Percentiles rank a stretch among this genome's conserved stretches.
These are phyloP conservation scores for Digitonthophagus gazella DNA, from an alignment of 2,888 invertebrate genomes.

Conservation along the genomic window DNA sequence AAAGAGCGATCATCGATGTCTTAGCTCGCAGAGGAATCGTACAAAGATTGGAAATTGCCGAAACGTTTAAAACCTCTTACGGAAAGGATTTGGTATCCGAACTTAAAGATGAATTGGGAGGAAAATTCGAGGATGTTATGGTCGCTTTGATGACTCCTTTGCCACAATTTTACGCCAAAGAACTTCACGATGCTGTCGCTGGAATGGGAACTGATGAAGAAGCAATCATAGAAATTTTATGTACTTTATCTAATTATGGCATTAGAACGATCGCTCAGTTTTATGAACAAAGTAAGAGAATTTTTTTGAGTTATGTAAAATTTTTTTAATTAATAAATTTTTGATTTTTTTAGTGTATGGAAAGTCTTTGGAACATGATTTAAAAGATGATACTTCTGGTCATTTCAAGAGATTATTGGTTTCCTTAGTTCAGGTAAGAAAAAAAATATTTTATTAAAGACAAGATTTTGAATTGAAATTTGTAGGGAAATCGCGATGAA, in stretches of 20 bases:
- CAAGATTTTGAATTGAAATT: constrained; percentile 5
- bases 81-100: constrained; percentile 81
- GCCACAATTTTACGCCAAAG: constrained; percentile 88
- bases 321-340: background rate
- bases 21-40: constrained; percentile 84
- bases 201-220: constrained; percentile 88
- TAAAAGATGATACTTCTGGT: constrained; percentile 93
- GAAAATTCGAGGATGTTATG: constrained; percentile 86
- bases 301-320: background rate
- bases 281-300: constrained; percentile 72
- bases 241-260: constrained; percentile 87
- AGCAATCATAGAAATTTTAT: constrained; percentile 88
- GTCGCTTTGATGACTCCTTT: constrained; percentile 88
- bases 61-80: constrained; percentile 87
- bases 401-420: constrained; percentile 90
- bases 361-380: constrained; percentile 77
- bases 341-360: constrained; percentile 67
- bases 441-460: constrained; percentile 3
- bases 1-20: constrained; percentile 87
- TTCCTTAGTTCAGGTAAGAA: constrained; percentile 67
- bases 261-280: constrained; percentile 81
- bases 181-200: constrained; percentile 81
- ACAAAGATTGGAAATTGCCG: constrained; percentile 87
- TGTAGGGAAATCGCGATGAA: constrained; percentile 81
- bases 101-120: constrained; percentile 84